Evolutionary conservation across 30 jellyfish, hydroid and myxozoan species (phyloP).

Genomic region (Chrysaora quinquecirrha): DNA sequence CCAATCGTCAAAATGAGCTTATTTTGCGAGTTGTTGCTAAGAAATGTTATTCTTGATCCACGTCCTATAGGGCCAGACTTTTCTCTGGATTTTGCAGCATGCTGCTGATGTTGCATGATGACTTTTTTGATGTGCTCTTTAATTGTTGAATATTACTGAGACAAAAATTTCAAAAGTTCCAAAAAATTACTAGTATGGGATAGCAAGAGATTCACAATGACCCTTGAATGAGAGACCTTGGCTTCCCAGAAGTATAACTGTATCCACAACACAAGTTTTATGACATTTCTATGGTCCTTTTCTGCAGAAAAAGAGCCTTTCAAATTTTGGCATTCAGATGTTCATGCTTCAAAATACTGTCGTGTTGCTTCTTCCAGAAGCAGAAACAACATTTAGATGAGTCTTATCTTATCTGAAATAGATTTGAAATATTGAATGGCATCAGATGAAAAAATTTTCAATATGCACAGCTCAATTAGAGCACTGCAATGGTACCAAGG

Average conservation of each 20-base stretch:
- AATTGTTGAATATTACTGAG: not conserved
- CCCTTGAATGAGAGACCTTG: not conserved
- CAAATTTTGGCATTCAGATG: not conserved
- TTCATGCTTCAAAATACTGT: not conserved
- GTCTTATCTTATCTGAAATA: too few species aligned
- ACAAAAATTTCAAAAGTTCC: not conserved
- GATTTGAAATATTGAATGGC: too few species aligned
- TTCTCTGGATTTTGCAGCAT: not conserved
- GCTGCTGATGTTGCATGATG: slow-evolving; percentile 1
- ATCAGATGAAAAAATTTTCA: too few species aligned
- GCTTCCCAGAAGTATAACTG: not conserved
- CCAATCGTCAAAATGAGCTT: too few species aligned
- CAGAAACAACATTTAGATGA: not conserved
- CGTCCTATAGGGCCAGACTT: not conserved
- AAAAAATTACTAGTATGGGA: not conserved
- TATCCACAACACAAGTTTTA: not conserved
- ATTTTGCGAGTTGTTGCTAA: too few species aligned
- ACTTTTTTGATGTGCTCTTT: not conserved
- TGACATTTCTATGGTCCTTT: not conserved
- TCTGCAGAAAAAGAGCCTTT: not conserved
- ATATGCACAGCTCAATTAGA: too few species aligned
- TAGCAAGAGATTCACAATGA: not conserved
- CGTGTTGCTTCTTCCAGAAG: not conserved
- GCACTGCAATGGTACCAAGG: too few species aligned
- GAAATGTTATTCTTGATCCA: not conserved